A percentile compares a stretch with the other conserved stretches of the same genome.
phyloP scores from a whole-genome alignment of 1,140 invertebrate genomes.

The Stenopsyche tienmushanensis region DNA sequence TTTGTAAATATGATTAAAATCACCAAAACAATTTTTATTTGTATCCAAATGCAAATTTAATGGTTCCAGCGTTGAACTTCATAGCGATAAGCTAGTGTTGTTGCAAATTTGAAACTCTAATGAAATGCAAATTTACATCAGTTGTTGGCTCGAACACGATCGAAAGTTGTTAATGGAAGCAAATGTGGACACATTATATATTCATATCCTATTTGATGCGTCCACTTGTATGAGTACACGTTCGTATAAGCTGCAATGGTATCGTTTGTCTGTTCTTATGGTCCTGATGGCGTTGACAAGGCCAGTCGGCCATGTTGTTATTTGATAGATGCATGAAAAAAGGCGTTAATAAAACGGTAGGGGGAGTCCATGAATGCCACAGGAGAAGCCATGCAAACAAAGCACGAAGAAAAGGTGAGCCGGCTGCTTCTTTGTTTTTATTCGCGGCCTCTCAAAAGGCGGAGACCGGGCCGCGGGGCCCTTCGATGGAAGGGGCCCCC shows the following conservation, averaged over 20 bases:
- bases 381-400: background rate
- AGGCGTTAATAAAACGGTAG: background rate
- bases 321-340: constrained; percentile 27
- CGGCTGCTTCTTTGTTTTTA: background rate
- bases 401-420: too few species aligned
- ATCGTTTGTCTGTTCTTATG: background rate
- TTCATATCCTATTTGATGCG: background rate
- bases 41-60: too few species aligned
- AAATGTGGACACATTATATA: background rate
- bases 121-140: too few species aligned
- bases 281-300: background rate
- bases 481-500: too few species aligned
- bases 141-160: too few species aligned
- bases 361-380: background rate
- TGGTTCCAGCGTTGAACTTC: too few species aligned
- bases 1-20: too few species aligned
- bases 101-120: too few species aligned
- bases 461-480: too few species aligned
- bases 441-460: background rate
- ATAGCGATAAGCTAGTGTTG: too few species aligned
- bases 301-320: constrained; percentile 29
- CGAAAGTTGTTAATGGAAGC: too few species aligned
- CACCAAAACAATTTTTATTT: too few species aligned
- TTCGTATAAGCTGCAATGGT: background rate
- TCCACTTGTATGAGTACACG: background rate